These are phyloP conservation scores for Epinotia demarniana DNA, from an alignment of 2,888 invertebrate species.

Conservation along the genomic window DNA sequence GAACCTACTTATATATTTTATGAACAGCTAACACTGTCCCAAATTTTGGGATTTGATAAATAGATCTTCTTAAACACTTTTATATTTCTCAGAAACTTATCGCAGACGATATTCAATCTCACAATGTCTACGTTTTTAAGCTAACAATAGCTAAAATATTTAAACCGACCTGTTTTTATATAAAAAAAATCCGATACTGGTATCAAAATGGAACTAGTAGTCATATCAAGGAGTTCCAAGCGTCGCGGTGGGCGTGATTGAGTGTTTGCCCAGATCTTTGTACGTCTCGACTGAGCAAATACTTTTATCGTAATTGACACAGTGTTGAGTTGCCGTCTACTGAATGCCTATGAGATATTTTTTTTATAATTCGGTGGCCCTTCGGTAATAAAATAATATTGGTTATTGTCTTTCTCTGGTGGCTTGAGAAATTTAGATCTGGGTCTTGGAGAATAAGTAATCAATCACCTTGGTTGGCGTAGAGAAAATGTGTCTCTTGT, in stretches of 20 bases:
- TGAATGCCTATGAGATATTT: constrained; percentile 67
- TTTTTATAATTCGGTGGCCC: constrained; percentile 61
- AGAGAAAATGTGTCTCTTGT: no score
- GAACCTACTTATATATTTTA: constrained; percentile 2
- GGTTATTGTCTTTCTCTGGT: constrained; percentile 60
- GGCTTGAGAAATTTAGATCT: constrained; percentile 16
- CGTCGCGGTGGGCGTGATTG: constrained; percentile 68
- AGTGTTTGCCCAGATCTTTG: constrained; percentile 80
- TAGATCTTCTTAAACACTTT: not conserved
- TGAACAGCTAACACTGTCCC: not conserved
- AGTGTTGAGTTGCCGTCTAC: constrained; percentile 77
- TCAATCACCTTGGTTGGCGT: constrained; percentile 17
- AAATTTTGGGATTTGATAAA: not conserved
- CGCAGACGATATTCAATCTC: not conserved
- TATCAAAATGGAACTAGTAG: constrained; percentile 57
- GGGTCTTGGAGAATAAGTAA: constrained; percentile 12
- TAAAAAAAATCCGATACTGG: constrained; percentile 21
- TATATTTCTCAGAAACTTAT: not conserved
- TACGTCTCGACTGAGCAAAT: constrained; percentile 77
- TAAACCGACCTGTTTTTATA: not conserved
- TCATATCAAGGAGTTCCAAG: constrained; percentile 62
- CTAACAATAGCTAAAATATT: not conserved
- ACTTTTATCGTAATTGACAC: constrained; percentile 82
- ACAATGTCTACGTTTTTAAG: not conserved
- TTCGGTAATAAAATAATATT: constrained; percentile 63